Evolutionary conservation across 1,140 invertebrate species (phyloP).

Genomic region (Diabrotica undecimpunctata): DNA sequence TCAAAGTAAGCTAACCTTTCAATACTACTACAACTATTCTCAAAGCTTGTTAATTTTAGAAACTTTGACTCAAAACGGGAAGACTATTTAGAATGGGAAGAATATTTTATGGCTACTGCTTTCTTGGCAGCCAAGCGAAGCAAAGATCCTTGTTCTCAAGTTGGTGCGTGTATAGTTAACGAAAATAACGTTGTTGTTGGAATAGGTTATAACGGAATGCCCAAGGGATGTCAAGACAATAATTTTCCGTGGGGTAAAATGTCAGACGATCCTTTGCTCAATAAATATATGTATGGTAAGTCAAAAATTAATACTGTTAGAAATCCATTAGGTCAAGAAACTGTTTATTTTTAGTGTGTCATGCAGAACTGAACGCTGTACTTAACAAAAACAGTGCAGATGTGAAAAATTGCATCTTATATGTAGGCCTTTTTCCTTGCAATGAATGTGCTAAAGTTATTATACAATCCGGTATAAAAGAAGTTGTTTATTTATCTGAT

Average conservation of each 20-base stretch:
- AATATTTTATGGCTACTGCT: slow-evolving; percentile 91
- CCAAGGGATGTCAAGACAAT: slow-evolving; percentile 82
- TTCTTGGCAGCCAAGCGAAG: slow-evolving; percentile 83
- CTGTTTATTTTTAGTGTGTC: slow-evolving; percentile 73
- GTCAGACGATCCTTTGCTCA: slow-evolving; percentile 55
- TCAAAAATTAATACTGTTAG: slow-evolving; percentile 3
- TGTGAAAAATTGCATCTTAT: slow-evolving; percentile 77
- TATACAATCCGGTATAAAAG: slow-evolving; percentile 88
- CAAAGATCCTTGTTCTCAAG: slow-evolving; percentile 90
- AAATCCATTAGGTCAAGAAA: neutral
- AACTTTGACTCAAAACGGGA: slow-evolving; percentile 34
- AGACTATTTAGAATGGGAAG: slow-evolving; percentile 62
- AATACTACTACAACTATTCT: no score
- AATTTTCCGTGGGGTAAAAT: slow-evolving; percentile 81
- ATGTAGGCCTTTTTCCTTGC: slow-evolving; percentile 88
- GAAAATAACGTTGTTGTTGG: slow-evolving; percentile 86
- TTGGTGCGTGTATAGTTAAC: slow-evolving; percentile 91
- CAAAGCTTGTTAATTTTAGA: no score
- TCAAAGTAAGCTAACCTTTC: no score
- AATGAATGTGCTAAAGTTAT: slow-evolving; percentile 97
- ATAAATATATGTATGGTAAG: slow-evolving; percentile 82
- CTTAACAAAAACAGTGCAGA: slow-evolving; percentile 82
- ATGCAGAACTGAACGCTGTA: slow-evolving; percentile 96
- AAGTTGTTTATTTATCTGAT: slow-evolving; percentile 77
- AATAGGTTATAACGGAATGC: slow-evolving; percentile 96